These are phyloP conservation scores for Chrysolina oricalcia DNA, from an alignment of 2,888 invertebrate species.

Conservation along the genomic window DNA sequence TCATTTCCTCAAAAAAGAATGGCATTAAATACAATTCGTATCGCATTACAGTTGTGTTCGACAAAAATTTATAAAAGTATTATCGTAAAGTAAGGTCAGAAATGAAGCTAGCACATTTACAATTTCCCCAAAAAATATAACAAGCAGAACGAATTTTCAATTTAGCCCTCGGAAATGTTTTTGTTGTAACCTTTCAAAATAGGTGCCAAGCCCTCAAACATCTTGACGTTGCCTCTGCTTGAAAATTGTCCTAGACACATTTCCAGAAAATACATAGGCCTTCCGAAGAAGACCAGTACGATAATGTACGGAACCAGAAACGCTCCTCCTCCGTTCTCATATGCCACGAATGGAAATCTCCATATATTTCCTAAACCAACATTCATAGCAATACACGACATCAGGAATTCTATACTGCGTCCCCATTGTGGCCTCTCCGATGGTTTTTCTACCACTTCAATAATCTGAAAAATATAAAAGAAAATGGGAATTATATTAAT, in stretches of 20 bases:
- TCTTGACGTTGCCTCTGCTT: constrained; percentile 84
- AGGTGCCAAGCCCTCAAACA: constrained; percentile 80
- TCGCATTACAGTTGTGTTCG: too few relatives aligned
- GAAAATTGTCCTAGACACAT: constrained; percentile 89
- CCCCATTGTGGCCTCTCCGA: constrained; percentile 72
- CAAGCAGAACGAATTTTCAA: too few relatives aligned
- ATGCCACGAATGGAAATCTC: constrained; percentile 80
- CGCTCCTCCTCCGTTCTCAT: constrained; percentile 81
- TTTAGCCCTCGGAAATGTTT: too few relatives aligned
- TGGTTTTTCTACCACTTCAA: constrained; percentile 15
- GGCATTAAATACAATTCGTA: too few relatives aligned
- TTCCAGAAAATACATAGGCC: constrained; percentile 90
- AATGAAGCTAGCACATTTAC: too few relatives aligned
- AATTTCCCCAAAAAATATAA: too few relatives aligned
- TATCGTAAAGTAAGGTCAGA: too few relatives aligned
- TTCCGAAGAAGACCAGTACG: constrained; percentile 79
- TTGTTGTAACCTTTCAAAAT: constrained; percentile 90
- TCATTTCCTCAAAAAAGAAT: too few relatives aligned
- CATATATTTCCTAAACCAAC: constrained; percentile 82
- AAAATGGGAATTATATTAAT: too few relatives aligned
- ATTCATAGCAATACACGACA: constrained; percentile 79
- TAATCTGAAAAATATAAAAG: not conserved
- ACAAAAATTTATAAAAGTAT: too few relatives aligned
- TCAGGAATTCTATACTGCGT: constrained; percentile 77
- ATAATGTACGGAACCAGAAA: constrained; percentile 81